Evolutionary conservation across 2,888 invertebrate genomes (phyloP).

Genomic region (Acleris sparsana): DNA sequence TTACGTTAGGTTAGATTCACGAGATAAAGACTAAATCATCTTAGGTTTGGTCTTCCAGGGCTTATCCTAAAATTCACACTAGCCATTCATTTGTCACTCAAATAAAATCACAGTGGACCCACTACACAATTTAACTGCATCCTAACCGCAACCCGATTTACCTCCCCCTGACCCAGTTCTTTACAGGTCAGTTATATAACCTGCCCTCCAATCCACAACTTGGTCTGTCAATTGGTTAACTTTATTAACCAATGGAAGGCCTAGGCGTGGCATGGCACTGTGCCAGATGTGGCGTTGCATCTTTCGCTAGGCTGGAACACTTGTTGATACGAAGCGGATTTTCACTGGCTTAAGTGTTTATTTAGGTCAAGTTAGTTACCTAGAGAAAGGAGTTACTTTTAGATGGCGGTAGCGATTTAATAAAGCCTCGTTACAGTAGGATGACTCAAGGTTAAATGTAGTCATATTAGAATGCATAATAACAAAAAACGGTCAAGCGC

Average conservation of each 20-base stretch:
- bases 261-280: conserved; percentile 34
- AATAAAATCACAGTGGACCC: not conserved
- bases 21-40: no score
- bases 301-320: conserved; percentile 33
- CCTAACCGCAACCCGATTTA: not conserved
- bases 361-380: conserved; percentile 22
- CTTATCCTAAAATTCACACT: no score
- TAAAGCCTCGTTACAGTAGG: no score
- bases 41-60: no score
- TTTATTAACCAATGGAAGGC: conserved; percentile 36
- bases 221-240: conserved; percentile 35
- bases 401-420: not conserved
- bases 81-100: not conserved
- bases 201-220: conserved; percentile 30
- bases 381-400: not conserved
- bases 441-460: no score
- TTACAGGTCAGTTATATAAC: conserved; percentile 24
- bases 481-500: no score
- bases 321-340: conserved; percentile 32
- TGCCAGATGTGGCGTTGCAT: conserved; percentile 31
- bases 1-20: no score
- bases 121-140: conserved; percentile 2
- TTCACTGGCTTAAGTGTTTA: conserved; percentile 34
- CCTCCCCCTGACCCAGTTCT: conserved; percentile 30
- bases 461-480: no score